These are phyloP conservation scores for Nymphicus hollandicus DNA, from an alignment of 2,113 vertebrate genomes.

Conservation along the genomic window DNA sequence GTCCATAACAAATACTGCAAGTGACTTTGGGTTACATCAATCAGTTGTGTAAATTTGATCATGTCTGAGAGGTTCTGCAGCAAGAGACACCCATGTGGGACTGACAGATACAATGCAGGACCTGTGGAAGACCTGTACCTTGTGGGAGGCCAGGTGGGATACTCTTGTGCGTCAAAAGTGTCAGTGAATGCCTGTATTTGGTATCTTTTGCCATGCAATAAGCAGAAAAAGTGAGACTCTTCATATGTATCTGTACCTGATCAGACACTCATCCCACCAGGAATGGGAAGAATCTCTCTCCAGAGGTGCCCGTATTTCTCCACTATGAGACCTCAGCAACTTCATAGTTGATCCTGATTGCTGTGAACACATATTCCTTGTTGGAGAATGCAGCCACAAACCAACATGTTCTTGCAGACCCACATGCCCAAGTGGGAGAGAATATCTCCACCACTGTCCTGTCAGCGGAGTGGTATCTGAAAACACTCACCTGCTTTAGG, in stretches of 20 bases:
- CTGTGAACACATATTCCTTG: not conserved
- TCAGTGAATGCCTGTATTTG: not conserved
- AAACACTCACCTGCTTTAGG: not conserved
- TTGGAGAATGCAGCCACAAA: not conserved
- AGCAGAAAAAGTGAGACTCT: not conserved
- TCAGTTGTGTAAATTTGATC: not conserved
- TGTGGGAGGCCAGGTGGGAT: not conserved
- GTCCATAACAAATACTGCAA: fast-evolving
- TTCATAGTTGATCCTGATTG: not conserved
- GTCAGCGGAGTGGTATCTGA: not conserved
- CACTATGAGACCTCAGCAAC: not conserved
- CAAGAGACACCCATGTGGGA: not conserved
- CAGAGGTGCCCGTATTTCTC: not conserved
- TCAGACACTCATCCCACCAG: not conserved
- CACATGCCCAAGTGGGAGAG: not conserved
- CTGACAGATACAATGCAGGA: not conserved
- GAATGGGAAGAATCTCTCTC: not conserved
- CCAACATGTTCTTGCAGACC: not conserved
- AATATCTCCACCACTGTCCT: not conserved
- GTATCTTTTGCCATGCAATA: not conserved
- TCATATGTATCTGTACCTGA: not conserved
- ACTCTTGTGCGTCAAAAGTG: not conserved
- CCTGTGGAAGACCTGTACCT: not conserved
- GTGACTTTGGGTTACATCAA: not conserved
- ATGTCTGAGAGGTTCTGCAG: not conserved